Evolutionary conservation across 2,797 vertebrate genomes (phyloP).

Genomic region (Presbytis comata): DNA sequence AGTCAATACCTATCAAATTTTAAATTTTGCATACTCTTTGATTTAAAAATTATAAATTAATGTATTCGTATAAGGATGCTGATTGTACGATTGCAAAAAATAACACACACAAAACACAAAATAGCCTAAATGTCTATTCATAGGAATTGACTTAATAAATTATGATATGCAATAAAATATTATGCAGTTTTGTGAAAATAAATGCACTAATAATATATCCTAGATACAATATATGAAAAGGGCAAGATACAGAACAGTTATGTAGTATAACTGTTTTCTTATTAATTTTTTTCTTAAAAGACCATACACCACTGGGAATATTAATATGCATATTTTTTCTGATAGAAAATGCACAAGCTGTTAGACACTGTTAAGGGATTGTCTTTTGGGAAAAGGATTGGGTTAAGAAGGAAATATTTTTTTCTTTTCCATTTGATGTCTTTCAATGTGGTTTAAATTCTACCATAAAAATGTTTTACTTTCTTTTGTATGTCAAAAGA

Average conservation of each 20-base stretch:
- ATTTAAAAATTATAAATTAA: background rate
- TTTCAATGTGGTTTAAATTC: conserved; percentile 1
- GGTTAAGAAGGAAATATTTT: background rate
- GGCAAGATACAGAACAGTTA: background rate
- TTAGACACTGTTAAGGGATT: background rate
- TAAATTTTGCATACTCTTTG: background rate
- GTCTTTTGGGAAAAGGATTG: background rate
- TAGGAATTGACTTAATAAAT: background rate
- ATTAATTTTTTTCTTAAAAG: background rate
- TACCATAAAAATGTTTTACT: background rate
- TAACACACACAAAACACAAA: background rate
- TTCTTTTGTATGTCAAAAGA: background rate
- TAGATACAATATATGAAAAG: background rate
- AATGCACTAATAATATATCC: background rate
- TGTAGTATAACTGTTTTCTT: background rate
- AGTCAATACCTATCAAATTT: background rate
- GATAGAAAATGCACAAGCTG: background rate
- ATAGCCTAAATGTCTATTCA: background rate
- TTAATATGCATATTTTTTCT: background rate
- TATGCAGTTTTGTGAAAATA: background rate
- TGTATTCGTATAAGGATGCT: background rate
- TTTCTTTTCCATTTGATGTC: background rate
- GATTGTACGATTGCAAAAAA: background rate
- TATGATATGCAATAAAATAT: background rate
- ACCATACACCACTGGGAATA: background rate